Conservation (phyloP, 2,888 invertebrate genomes). For the Shargacucullia verbasci region DNA sequence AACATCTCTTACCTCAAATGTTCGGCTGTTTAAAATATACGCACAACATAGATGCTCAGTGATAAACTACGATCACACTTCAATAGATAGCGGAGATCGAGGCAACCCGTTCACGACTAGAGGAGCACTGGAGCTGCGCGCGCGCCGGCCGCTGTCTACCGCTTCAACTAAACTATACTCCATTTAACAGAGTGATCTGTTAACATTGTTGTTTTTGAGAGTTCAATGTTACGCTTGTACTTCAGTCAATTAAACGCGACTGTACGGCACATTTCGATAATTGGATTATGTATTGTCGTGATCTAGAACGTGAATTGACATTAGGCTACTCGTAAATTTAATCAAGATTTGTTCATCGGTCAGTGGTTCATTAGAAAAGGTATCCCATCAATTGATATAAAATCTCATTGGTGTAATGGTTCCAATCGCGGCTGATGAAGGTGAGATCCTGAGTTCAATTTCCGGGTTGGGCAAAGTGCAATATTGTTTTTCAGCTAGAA, state of each 20-base stretch:
- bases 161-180: slow-evolving; percentile 41
- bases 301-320: slow-evolving; percentile 22
- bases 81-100: slow-evolving; percentile 46
- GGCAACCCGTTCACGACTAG: slow-evolving; percentile 63
- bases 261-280: slow-evolving; percentile 27
- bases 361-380: too few relatives aligned
- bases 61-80: slow-evolving; percentile 50
- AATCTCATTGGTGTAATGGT: too few relatives aligned
- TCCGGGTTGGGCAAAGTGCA: too few relatives aligned
- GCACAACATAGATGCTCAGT: slow-evolving; percentile 54
- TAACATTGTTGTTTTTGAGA: slow-evolving; percentile 45
- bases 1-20: slow-evolving; percentile 60
- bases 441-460: too few relatives aligned
- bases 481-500: too few relatives aligned
- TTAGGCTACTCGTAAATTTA: not conserved
- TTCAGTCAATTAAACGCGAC: slow-evolving; percentile 35
- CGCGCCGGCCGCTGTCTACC: slow-evolving; percentile 44
- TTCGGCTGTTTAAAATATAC: slow-evolving; percentile 48
- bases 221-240: slow-evolving; percentile 59
- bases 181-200: slow-evolving; percentile 48
- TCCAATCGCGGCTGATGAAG: too few relatives aligned
- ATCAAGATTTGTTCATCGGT: too few relatives aligned
- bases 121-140: slow-evolving; percentile 55
- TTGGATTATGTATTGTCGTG: slow-evolving; percentile 26
- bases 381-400: too few relatives aligned